phyloP scores from a whole-genome alignment of 2,113 vertebrate species.

The Syngnathus floridae region DNA sequence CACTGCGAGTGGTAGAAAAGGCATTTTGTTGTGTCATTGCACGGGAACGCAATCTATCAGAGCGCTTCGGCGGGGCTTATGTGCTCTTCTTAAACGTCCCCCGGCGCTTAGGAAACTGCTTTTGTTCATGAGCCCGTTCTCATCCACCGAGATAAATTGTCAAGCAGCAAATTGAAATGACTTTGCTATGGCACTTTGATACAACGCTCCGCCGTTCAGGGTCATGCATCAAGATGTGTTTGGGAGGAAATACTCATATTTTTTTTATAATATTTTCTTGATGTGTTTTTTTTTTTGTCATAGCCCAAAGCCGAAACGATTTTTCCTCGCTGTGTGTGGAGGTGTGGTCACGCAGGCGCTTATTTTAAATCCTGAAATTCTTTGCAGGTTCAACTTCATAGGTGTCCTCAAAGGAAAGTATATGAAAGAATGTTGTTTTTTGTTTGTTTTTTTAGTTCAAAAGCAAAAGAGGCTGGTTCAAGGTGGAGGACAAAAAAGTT shows the following conservation, averaged over 20 bases:
- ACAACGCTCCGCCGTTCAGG: conserved; percentile 25
- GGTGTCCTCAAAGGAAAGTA: conserved; percentile 14
- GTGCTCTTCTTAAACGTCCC: conserved; percentile 36
- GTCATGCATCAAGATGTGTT: conserved; percentile 36
- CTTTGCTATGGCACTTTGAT: conserved; percentile 44
- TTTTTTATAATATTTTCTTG: conserved; percentile 1
- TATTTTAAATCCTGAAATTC: conserved; percentile 18
- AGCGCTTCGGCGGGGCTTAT: conserved; percentile 34
- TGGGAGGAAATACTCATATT: neutral
- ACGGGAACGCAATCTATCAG: conserved; percentile 18
- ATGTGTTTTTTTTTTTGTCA: conserved; percentile 2
- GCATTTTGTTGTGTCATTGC: conserved; percentile 18
- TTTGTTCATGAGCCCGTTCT: conserved; percentile 26
- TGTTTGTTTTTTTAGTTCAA: neutral
- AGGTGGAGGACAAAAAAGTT: neutral
- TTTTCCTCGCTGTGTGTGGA: conserved; percentile 12
- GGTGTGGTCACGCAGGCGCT: neutral
- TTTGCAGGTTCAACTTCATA: conserved; percentile 21
- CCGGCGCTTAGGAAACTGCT: conserved; percentile 43
- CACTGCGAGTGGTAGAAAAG: neutral
- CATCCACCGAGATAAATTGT: conserved; percentile 46
- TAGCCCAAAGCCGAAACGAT: conserved; percentile 13
- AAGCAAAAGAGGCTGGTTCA: neutral
- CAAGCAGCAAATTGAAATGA: conserved; percentile 54
- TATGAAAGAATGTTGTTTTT: conserved; percentile 3